Percentiles rank a stretch among this genome's conserved stretches.
phyloP scores from a whole-genome alignment of 1,140 invertebrate species.

The Pogonomyrmex californicus region DNA sequence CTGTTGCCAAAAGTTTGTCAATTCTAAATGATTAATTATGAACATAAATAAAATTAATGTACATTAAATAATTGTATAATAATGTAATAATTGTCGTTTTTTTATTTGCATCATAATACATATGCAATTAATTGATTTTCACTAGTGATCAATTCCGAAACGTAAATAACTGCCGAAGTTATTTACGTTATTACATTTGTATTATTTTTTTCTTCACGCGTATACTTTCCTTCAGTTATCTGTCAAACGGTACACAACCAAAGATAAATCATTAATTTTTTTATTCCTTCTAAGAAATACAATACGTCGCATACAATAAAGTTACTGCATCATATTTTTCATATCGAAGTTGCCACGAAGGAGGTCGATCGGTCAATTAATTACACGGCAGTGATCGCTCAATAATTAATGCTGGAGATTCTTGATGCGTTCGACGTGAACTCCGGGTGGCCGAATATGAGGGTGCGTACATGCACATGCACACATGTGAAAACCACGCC shows the following conservation, averaged over 20 bases:
- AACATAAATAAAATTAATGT: background rate
- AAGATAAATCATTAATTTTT: conserved; percentile 46
- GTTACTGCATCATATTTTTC: conserved; percentile 58
- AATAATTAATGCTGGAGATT: conserved; percentile 67
- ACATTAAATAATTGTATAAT: conserved; percentile 1
- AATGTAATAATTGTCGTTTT: background rate
- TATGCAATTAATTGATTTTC: background rate
- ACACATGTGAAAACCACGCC: conserved; percentile 42
- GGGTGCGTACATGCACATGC: background rate
- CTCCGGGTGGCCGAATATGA: conserved; percentile 58
- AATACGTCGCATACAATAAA: conserved; percentile 30
- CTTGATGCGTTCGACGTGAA: conserved; percentile 53
- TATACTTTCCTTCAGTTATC: background rate
- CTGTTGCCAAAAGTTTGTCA: background rate
- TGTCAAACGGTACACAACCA: background rate
- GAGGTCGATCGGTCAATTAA: conserved; percentile 70
- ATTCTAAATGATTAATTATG: background rate
- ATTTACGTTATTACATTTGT: background rate
- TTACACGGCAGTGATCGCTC: conserved; percentile 63
- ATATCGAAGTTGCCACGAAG: conserved; percentile 57
- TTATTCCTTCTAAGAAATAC: conserved; percentile 23
- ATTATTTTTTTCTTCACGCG: background rate
- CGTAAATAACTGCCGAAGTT: background rate
- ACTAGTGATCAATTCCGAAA: background rate
- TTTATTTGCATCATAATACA: background rate